Evolutionary conservation across 2,113 vertebrate genomes (phyloP), one percentile per base, ranked within the genome.

Genomic region (Sus scrofa): DNA sequence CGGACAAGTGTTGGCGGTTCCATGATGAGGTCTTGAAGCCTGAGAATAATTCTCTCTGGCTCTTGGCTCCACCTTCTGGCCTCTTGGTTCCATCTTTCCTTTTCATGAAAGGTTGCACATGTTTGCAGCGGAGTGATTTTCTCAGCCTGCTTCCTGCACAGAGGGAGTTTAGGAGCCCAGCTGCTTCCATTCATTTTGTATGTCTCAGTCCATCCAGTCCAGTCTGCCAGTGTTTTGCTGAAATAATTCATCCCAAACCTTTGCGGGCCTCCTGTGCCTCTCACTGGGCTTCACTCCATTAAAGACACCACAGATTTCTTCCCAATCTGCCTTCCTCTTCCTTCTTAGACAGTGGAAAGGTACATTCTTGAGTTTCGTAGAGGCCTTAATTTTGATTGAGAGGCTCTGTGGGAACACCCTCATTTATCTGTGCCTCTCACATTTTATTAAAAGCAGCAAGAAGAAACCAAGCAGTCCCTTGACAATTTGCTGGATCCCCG

Each of bases 51-150:
- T 52, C 32, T 73, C 39, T 16, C 0, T 19, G 27, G 26, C 63
- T 62, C 73, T 54, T 39, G 52, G 56, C 67, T 34, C 30, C 13
- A 0, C n/a, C n/a, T 26, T 32, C 87, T 9, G 63, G 14, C 19
- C 26, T n/a, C 9, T 54, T n/a, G 91, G 44, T 44, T 58, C 60
- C 32, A 24, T 18, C 34, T 9, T 26, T 34, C 63, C 15, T 22
- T 27, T 24, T 27, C 24, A 0, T 44, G 22, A 26, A 24, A 68
- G 14, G 15, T 10, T 9, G 37, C 24, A 1, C 1, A 0, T 54
- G 34, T 24, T 27, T 63, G 6, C 26, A 7, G 11, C 81, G 1
- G 24, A 62, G 22, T 88, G 0, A 1, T 3, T 7, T 20, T 63
- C 75, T 60, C 37, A 6, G 9, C 39, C 37, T 52, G 52, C 84